Evolutionary conservation across 2,888 invertebrate species (phyloP), one percentile per base, ranked within the genome.

Genomic region (Hydrotaea diabolus): DNA sequence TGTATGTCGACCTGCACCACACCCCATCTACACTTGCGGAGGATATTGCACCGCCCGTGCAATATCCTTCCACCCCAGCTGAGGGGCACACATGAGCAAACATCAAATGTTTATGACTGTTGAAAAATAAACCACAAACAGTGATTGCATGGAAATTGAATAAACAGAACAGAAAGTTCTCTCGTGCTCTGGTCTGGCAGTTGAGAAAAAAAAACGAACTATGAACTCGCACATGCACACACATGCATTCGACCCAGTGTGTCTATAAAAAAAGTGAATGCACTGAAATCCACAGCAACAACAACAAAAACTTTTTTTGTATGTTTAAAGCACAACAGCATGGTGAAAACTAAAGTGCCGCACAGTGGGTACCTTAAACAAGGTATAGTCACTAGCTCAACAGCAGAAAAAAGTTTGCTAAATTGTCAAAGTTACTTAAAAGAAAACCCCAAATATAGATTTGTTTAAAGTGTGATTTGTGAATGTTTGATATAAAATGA

Each of bases 61-160:
- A 31, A 31, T 31, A 31, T 31, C 31, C 31, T 31, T 2, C 31
- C 31, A 2, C 31, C 31, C 31, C 7, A 31, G 31, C 31, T 8
- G 4, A 13, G 39, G 39, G 39, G 23, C n/a, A 36, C 39, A 64
- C 39, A 64, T 59, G 59, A 64, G 17, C 64, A n/a, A 36, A 64
- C 64, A 64, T 64, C 36, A 64, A 77, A 64, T 73, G 75, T 80
- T 64, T 80, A 69, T 74, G 46, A 73, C 49, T 64, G 39, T 36
- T 53, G 21, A 75, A 69, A 75, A 46, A 31, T 55, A 76, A 81
- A 76, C 77, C 84, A 64, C 81, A 75, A 78, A 39, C 81, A 66
- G 72, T 78, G 80, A 78, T 81, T 84, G 72, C 77, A 77, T 72
- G 72, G 64, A 75, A 81, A 76, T 71, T 46, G 53, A 66, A 72